phyloP scores from a whole-genome alignment of 2,797 vertebrate species.

The Dryobates pubescens region DNA sequence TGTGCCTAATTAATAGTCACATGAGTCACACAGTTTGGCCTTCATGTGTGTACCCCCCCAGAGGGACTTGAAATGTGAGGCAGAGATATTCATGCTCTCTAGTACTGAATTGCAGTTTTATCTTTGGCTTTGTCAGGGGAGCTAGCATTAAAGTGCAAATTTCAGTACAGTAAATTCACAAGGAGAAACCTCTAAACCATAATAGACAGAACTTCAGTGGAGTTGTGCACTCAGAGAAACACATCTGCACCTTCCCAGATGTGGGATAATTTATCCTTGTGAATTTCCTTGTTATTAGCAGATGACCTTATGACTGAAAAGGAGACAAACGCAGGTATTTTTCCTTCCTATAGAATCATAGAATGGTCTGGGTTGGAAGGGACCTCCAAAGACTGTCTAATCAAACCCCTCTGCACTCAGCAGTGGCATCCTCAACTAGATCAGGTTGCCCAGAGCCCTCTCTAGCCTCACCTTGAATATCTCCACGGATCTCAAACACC shows the following conservation, averaged over 20 bases:
- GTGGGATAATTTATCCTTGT: not conserved
- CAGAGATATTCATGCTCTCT: not conserved
- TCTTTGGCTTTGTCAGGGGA: not conserved
- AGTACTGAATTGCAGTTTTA: not conserved
- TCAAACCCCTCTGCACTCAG: too few species aligned
- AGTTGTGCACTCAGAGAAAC: not conserved
- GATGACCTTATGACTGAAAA: not conserved
- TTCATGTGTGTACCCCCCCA: not conserved
- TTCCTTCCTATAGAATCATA: not conserved
- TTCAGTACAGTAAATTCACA: not conserved
- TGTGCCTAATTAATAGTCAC: fast-evolving
- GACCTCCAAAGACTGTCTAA: too few species aligned
- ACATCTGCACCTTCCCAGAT: not conserved
- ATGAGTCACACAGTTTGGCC: not conserved
- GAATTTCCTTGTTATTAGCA: not conserved
- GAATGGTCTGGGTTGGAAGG: too few species aligned
- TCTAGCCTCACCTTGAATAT: too few species aligned
- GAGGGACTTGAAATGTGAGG: not conserved
- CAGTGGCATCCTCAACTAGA: too few species aligned
- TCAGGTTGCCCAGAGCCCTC: too few species aligned
- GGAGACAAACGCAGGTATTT: not conserved
- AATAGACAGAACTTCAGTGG: not conserved
- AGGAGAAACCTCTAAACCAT: not conserved
- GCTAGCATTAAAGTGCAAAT: not conserved
- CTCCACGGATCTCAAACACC: too few species aligned